Evolutionary conservation across 1,140 invertebrate species (phyloP), one percentile per base, ranked within the genome.

Genomic region (Magallana ariakensis): DNA sequence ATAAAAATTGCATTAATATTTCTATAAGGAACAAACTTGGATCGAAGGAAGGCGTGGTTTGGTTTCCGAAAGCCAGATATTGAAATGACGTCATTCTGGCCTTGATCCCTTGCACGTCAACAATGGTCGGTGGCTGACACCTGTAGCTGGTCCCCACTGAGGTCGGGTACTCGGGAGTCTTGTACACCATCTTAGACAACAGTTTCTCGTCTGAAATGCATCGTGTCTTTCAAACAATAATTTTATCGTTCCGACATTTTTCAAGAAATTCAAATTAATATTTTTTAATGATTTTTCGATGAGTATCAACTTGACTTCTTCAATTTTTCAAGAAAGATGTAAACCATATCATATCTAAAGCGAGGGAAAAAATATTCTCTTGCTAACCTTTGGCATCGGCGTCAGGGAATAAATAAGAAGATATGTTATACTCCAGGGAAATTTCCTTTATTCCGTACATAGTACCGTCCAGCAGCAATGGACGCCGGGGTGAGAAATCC

Each of bases 401-500:
- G 33, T 70, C 66, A 22, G 66, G 66, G 33, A 70, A 70, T 6
- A 70, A 33, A 22, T 11, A 11, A 22, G 66, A 70, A 11, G 66
- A 22, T 0, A 26, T 33, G 19, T 70, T 70, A 22, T 70, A 70
- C 66, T 70, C 66, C 66, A 70, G 9, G 13, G 66, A 70, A 11
- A 70, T 70, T 70, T 70, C 66, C 33, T 70, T 70, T 19, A 70
- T 26, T 33, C 66, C 66, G 19, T 70, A 70, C 8, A 26, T 70
- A 11, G 66, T 70, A 22, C 66, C 66, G 66, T 70, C 66, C 66
- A 70, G 22, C 19, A 70, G 19, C 33, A 70, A 26, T 11, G 22
- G 66, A 26, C 0, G 33, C 33, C 33, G 1, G 33, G 33, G 33
- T 0, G 66, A 22, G 10, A 19, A 33, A 4, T 33, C 2, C 1